These are phyloP conservation scores for Capitella teleta DNA, from an alignment of 1,140 invertebrate species.

Conservation along the genomic window DNA sequence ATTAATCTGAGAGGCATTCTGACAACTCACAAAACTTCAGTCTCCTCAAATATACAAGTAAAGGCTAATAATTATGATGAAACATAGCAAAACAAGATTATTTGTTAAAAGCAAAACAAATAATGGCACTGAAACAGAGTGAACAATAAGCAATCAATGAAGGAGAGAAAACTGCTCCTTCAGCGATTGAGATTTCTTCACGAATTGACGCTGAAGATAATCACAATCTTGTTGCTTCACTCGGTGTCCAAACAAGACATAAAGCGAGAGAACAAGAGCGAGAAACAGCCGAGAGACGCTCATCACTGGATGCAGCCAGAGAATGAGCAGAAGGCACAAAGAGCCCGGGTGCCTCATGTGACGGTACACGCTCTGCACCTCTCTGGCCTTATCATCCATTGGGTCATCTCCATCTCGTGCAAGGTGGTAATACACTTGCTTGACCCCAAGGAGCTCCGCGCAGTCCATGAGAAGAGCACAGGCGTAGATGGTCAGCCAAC, in stretches of 20 bases:
- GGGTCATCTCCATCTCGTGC: too few relatives aligned
- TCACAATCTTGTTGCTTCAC: not conserved
- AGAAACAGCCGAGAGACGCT: not conserved
- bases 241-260: not conserved
- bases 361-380: not conserved
- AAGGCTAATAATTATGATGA: too few relatives aligned
- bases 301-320: slow-evolving; percentile 2
- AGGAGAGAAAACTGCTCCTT: too few relatives aligned
- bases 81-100: too few relatives aligned
- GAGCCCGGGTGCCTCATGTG: slow-evolving; percentile 3
- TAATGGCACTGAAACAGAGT: too few relatives aligned
- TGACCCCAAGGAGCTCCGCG: not conserved
- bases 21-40: too few relatives aligned
- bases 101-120: too few relatives aligned
- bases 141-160: too few relatives aligned
- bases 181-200: too few relatives aligned
- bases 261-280: not conserved
- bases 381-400: not conserved
- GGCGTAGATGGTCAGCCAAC: not conserved
- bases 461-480: not conserved
- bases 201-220: not conserved
- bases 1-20: too few relatives aligned
- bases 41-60: too few relatives aligned
- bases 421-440: too few relatives aligned
- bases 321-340: not conserved